These are phyloP conservation scores for Drosophila equinoxialis DNA, from an alignment of 1,140 invertebrate genomes.

Conservation along the genomic window DNA sequence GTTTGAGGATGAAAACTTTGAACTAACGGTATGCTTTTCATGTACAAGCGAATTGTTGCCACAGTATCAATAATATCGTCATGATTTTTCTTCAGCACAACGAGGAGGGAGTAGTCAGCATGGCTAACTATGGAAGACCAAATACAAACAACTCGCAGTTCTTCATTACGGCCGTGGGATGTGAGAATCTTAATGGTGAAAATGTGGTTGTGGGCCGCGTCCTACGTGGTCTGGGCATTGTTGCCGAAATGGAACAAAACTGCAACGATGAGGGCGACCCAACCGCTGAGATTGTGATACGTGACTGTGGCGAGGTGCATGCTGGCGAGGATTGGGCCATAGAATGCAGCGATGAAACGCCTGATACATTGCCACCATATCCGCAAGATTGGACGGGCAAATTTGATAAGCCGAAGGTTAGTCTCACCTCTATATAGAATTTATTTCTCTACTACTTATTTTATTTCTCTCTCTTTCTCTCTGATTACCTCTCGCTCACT, in stretches of 20 bases:
- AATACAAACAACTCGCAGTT: slow-evolving; percentile 97
- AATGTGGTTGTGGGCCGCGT: slow-evolving; percentile 96
- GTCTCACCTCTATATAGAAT: slow-evolving; percentile 13
- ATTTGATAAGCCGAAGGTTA: slow-evolving; percentile 78
- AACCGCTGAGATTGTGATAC: slow-evolving; percentile 86
- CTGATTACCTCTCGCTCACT: too few species aligned
- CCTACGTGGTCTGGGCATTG: slow-evolving; percentile 87
- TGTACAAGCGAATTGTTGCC: too few species aligned
- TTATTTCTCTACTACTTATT: neutral
- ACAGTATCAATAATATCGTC: neutral
- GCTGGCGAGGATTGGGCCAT: slow-evolving; percentile 86
- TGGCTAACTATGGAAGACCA: slow-evolving; percentile 93
- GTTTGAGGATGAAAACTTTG: slow-evolving; percentile 96
- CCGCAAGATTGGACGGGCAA: slow-evolving; percentile 88
- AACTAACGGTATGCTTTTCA: slow-evolving; percentile 84
- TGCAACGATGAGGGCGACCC: slow-evolving; percentile 85
- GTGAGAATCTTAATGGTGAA: slow-evolving; percentile 92
- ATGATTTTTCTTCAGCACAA: slow-evolving; percentile 80
- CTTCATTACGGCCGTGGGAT: slow-evolving; percentile 94
- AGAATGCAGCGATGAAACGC: slow-evolving; percentile 87
- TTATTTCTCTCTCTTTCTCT: neutral
- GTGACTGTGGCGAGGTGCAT: slow-evolving; percentile 89
- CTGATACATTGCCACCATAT: slow-evolving; percentile 88
- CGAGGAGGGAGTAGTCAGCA: slow-evolving; percentile 90
- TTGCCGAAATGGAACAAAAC: slow-evolving; percentile 87